Conservation (phyloP, 2,113 vertebrate species). For the Callipepla californica region DNA sequence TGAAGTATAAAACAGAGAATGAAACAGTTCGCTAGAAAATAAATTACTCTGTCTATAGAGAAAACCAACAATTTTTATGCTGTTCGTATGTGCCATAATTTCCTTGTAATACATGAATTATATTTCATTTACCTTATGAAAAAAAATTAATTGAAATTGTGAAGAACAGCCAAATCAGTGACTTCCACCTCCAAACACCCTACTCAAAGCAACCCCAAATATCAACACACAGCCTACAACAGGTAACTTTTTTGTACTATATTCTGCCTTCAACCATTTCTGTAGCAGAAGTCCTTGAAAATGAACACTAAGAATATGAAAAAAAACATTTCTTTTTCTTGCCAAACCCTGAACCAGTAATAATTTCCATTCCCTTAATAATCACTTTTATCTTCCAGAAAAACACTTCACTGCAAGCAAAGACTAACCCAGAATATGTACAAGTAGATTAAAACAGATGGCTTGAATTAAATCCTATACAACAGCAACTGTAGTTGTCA, state of each 20-base stretch:
- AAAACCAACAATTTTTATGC: neutral
- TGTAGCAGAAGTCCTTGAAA: neutral
- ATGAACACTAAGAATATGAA: neutral
- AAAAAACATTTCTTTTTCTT: neutral
- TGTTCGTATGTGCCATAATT: neutral
- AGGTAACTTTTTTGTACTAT: neutral
- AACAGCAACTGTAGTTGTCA: neutral
- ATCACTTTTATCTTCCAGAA: slow-evolving; percentile 37
- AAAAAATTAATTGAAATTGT: neutral
- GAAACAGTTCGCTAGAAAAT: neutral
- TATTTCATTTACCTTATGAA: neutral
- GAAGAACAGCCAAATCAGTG: neutral
- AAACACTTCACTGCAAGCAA: slow-evolving; percentile 3
- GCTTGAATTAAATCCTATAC: slow-evolving; percentile 16
- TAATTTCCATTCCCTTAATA: slow-evolving; percentile 57
- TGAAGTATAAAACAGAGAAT: neutral
- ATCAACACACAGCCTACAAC: neutral
- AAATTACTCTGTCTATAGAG: neutral
- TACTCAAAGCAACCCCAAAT: neutral
- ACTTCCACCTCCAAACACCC: neutral
- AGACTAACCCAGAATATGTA: neutral
- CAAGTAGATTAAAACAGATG: neutral
- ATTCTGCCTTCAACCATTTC: neutral
- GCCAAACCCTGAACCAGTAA: slow-evolving; percentile 35
- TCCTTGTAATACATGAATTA: neutral